These are phyloP conservation scores for Neolamprologus tretocephalus DNA, from an alignment of 2,113 vertebrate species.

Conservation along the genomic window DNA sequence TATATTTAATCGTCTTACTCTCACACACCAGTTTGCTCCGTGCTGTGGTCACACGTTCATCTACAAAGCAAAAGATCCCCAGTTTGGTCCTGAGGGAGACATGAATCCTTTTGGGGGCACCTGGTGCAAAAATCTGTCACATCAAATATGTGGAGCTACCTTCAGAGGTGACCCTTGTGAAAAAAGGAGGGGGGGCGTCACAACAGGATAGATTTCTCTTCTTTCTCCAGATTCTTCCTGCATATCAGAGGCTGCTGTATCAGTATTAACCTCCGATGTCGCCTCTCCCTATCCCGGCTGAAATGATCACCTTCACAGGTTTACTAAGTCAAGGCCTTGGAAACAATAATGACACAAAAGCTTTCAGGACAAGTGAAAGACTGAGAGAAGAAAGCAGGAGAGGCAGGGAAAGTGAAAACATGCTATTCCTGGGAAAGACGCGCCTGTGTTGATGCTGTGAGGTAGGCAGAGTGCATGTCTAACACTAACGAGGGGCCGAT, in stretches of 20 bases:
- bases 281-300: not conserved
- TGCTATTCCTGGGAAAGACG: not conserved
- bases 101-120: not conserved
- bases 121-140: not conserved
- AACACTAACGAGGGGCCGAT: conserved; percentile 21
- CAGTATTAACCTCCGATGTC: not conserved
- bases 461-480: not conserved
- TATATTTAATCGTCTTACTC: not conserved
- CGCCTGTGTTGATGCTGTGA: not conserved
- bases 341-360: not conserved
- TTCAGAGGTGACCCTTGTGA: not conserved
- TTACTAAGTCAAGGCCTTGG: not conserved
- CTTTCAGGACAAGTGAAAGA: not conserved
- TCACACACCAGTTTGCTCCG: not conserved
- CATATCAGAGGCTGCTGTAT: not conserved
- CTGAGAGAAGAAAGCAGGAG: not conserved
- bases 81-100: not conserved
- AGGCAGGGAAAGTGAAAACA: not conserved
- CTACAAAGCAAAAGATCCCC: not conserved
- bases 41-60: not conserved
- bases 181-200: too few species aligned
- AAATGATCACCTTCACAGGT: not conserved
- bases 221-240: not conserved
- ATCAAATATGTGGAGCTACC: not conserved
- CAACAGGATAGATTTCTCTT: not conserved